Base-by-base conservation (phyloP, 2,888 invertebrate species). In the Dicyrtoma fusca region DNA sequence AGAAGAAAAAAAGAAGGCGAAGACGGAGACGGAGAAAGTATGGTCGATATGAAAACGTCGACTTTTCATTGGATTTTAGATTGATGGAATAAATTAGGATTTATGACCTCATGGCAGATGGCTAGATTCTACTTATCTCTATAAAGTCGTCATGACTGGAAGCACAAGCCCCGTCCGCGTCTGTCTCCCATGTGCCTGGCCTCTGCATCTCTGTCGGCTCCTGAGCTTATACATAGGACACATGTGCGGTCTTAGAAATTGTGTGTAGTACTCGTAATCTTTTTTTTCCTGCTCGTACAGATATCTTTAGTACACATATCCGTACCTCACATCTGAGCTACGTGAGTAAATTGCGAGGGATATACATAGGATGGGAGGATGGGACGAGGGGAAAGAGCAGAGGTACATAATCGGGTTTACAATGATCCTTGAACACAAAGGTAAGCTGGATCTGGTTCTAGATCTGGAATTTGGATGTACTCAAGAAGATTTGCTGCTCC, bases 31-130 rank as follows among this genome's bases (percentile, higher is more conserved):
- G 53, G 53, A 53, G 23, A 49, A 49, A 49, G 49, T 4, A 55
- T 55, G 21, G 4, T 14, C 55, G 19, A 21, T 3, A 55, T 19
- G 3, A 5, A 23, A 55, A 53, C 25, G 51, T 19, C 17, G 66
- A 51, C 51, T 66, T 53, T 66, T 66, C 66, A 51, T 53, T 53
- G 53, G 66, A 66, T 26, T 66, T 53, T 66, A 34, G 66, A 66
- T 66, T 53, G 34, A 66, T 34, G 34, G 66, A 53, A 53, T 66
- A 66, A 66, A 66, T 51, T 26, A 25, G 51, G 66, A 51, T 66
- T 66, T 66, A 66, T 66, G 26, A 47, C 66, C n/a, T 53, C 51
- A 26, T 51, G 25, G 34, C 66, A 66, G 66, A 66, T 66, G 66
- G 53, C 53, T 64, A 23, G 34, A 61, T 61, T 34, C 42, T 8